Evolutionary conservation across 2,888 invertebrate genomes (phyloP).

Genomic region (Chymomyza procnemis): DNA sequence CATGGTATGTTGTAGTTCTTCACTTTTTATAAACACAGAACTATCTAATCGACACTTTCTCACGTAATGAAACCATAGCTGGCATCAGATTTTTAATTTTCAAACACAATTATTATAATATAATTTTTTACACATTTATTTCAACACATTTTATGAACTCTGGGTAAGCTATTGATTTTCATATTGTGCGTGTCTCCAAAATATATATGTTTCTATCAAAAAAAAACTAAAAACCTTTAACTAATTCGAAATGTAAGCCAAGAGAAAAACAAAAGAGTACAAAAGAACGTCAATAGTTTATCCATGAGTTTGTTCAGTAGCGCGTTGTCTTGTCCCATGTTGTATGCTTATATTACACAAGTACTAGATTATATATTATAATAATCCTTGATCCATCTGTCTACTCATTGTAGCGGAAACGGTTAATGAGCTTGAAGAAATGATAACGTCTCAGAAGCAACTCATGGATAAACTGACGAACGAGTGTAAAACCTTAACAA

Average conservation of each 20-base stretch:
- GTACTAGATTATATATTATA: constrained; percentile 13
- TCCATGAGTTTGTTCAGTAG: constrained; percentile 81
- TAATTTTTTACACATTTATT: constrained; percentile 5
- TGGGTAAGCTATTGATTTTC: constrained; percentile 79
- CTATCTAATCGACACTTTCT: neutral
- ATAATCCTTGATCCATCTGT: constrained; percentile 36
- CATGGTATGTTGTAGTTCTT: constrained; percentile 83
- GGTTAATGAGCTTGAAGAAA: constrained; percentile 92
- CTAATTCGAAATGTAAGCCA: constrained; percentile 9
- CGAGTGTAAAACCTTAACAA: constrained; percentile 92
- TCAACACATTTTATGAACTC: constrained; percentile 49
- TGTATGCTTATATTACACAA: constrained; percentile 3
- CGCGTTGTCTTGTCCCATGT: constrained; percentile 38
- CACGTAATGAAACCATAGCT: neutral
- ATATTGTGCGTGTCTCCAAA: constrained; percentile 63
- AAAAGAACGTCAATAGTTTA: constrained; percentile 82
- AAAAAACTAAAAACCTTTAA: neutral
- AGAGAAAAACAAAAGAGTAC: neutral
- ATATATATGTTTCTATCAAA: neutral
- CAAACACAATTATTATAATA: neutral
- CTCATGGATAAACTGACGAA: constrained; percentile 94
- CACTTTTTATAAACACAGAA: neutral
- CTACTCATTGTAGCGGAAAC: constrained; percentile 87
- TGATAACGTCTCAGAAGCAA: constrained; percentile 94
- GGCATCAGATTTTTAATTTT: neutral